These are phyloP conservation scores for Lutjanus erythropterus DNA, from an alignment of 2,113 vertebrate genomes.

Conservation along the genomic window DNA sequence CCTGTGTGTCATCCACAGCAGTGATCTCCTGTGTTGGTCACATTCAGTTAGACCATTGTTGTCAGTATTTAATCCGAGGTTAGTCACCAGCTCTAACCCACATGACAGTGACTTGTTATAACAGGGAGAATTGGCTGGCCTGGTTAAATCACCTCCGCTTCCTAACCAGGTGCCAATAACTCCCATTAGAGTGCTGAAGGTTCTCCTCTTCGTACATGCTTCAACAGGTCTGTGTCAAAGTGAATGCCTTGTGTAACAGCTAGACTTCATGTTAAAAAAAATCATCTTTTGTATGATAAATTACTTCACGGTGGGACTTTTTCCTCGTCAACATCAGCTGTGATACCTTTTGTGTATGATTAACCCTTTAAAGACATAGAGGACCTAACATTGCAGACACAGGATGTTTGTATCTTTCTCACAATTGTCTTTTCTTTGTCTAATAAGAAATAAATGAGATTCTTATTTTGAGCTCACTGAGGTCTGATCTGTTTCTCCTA, in stretches of 20 bases:
- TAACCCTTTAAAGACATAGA: not conserved
- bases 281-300: not conserved
- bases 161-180: not conserved
- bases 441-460: no score
- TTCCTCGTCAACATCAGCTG: not conserved
- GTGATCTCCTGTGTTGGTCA: not conserved
- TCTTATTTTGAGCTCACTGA: no score
- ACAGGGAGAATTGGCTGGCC: not conserved
- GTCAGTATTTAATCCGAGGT: not conserved
- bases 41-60: not conserved
- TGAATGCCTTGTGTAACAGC: not conserved
- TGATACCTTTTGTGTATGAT: not conserved
- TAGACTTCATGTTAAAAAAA: not conserved
- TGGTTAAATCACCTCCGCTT: not conserved
- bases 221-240: not conserved
- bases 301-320: not conserved
- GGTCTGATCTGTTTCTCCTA: no score
- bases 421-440: no score
- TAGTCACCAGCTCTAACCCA: not conserved
- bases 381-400: not conserved
- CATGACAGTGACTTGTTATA: not conserved
- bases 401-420: no score
- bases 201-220: not conserved
- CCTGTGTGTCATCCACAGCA: constrained; percentile 10
- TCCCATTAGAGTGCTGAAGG: not conserved